phyloP scores from a whole-genome alignment of 1,140 invertebrate genomes.

The Papilio aristodemus region DNA sequence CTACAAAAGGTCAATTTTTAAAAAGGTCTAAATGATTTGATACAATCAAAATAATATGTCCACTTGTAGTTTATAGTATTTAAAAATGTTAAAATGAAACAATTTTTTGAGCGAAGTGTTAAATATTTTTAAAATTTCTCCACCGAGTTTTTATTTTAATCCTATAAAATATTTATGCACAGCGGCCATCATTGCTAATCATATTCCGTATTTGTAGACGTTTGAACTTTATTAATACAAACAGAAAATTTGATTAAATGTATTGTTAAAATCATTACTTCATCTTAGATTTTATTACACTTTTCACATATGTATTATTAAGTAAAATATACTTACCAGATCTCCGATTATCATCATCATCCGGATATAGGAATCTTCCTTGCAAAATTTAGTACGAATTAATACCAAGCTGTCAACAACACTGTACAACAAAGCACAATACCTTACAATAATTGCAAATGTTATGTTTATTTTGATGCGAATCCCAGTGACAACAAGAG shows the following conservation, averaged over 20 bases:
- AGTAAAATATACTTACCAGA: slow-evolving; percentile 1
- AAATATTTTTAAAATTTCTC: too few species aligned
- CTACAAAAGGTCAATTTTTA: too few species aligned
- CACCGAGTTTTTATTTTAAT: background rate
- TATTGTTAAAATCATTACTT: background rate
- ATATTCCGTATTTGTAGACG: background rate
- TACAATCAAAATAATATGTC: too few species aligned
- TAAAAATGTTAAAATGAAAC: too few species aligned
- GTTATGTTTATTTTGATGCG: slow-evolving; percentile 3
- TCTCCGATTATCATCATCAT: slow-evolving; percentile 5
- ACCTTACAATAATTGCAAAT: background rate
- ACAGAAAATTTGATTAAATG: background rate
- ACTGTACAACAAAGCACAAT: background rate
- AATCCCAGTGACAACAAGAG: background rate
- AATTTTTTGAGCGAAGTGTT: too few species aligned
- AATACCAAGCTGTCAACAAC: background rate
- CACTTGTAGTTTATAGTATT: too few species aligned
- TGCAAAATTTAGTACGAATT: background rate
- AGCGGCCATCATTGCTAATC: background rate
- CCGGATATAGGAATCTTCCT: background rate
- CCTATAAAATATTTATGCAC: background rate
- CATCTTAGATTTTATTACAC: background rate
- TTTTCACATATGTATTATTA: background rate
- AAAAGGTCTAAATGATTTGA: too few species aligned
- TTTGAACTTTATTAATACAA: background rate